phyloP scores from a whole-genome alignment of 1,140 invertebrate genomes.

The Hyles euphorbiae region DNA sequence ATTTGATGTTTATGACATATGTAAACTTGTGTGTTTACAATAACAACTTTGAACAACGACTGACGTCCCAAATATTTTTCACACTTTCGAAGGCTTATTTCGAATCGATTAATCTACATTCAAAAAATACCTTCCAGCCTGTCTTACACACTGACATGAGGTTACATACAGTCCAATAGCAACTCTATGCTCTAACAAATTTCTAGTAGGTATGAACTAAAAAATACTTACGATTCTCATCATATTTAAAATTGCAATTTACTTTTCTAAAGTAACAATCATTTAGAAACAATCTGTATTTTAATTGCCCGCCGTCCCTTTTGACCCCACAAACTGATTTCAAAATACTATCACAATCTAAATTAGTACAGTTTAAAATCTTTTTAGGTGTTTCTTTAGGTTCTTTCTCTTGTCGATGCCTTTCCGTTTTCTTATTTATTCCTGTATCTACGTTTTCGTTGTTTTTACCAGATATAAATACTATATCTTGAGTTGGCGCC shows the following conservation, averaged over 20 bases:
- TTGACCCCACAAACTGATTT: conserved; percentile 42
- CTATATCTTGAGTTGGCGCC: conserved; percentile 29
- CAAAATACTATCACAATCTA: conserved; percentile 47
- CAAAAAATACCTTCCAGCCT: too few species aligned
- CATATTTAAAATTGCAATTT: conserved; percentile 49
- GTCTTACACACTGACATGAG: too few species aligned
- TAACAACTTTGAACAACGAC: too few species aligned
- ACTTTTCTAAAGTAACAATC: conserved; percentile 59
- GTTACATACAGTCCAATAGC: too few species aligned
- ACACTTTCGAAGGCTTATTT: too few species aligned
- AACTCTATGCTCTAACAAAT: too few species aligned
- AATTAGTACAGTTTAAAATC: conserved; percentile 31
- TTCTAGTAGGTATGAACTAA: too few species aligned
- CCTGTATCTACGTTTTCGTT: conserved; percentile 28
- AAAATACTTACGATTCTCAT: conserved; percentile 43
- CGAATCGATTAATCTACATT: too few species aligned
- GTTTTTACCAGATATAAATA: conserved; percentile 53
- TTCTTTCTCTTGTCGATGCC: conserved; percentile 12
- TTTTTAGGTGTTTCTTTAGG: conserved; percentile 5
- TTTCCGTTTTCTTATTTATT: conserved; percentile 16
- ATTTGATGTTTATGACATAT: too few species aligned
- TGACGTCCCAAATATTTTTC: too few species aligned
- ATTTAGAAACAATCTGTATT: conserved; percentile 49
- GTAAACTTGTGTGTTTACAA: too few species aligned
- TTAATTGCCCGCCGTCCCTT: conserved; percentile 31